Evolutionary conservation across 2,113 vertebrate species (phyloP).

Genomic region (Excalfactoria chinensis): DNA sequence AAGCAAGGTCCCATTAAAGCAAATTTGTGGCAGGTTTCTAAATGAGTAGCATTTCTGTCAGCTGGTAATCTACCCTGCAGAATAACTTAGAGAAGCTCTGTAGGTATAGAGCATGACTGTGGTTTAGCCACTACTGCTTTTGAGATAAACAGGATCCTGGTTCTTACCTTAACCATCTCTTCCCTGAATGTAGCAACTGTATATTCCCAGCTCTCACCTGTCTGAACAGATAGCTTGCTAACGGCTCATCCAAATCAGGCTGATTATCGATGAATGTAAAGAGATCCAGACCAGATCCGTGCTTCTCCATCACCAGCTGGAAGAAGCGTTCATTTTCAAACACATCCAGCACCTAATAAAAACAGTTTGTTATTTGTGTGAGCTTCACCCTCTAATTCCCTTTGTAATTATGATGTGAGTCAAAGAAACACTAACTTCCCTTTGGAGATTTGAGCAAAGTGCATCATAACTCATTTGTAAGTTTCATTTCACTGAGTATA

Average conservation of each 20-base stretch:
- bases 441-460: background rate
- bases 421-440: background rate
- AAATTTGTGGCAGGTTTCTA: background rate
- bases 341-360: slow-evolving; percentile 85
- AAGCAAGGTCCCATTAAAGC: background rate
- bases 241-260: slow-evolving; percentile 88
- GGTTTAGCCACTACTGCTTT: background rate
- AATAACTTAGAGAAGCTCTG: background rate
- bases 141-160: background rate
- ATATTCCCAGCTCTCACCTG: slow-evolving; percentile 79
- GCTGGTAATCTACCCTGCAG: background rate
- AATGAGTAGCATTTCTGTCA: background rate
- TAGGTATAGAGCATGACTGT: background rate
- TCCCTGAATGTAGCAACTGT: background rate
- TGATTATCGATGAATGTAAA: slow-evolving; percentile 94
- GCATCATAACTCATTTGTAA: background rate
- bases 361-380: background rate
- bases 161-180: background rate
- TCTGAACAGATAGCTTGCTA: slow-evolving; percentile 94
- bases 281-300: slow-evolving; percentile 91
- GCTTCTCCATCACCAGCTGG: slow-evolving; percentile 97
- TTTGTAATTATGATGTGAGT: background rate
- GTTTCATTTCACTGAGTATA: background rate
- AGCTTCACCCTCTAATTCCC: background rate
- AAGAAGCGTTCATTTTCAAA: slow-evolving; percentile 93